phyloP scores from a whole-genome alignment of 2,888 invertebrate genomes.

The Caenorhabditis sp. region DNA sequence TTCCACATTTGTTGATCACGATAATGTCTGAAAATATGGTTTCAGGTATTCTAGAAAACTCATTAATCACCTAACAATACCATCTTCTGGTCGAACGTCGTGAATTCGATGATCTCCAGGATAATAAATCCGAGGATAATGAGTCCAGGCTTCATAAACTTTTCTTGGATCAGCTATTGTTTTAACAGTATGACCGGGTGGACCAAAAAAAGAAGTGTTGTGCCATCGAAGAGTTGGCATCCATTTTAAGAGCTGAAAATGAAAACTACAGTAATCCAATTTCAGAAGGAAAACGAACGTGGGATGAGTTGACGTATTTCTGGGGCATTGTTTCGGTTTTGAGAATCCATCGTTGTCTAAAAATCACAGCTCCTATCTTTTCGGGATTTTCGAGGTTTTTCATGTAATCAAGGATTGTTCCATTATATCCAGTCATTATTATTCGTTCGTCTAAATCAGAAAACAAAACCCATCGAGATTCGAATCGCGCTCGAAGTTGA shows the following conservation, averaged over 20 bases:
- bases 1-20: constrained; percentile 21
- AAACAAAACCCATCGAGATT: constrained; percentile 34
- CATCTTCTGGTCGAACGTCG: constrained; percentile 17
- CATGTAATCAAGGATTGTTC: constrained; percentile 26
- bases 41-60: too few relatives aligned
- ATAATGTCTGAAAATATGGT: constrained; percentile 19
- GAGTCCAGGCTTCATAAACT: constrained; percentile 4
- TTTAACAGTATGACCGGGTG: constrained; percentile 36
- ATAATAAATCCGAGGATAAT: not conserved
- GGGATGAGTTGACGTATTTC: not conserved
- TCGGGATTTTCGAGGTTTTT: constrained; percentile 13
- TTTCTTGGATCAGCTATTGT: constrained; percentile 28
- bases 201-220: constrained; percentile 23
- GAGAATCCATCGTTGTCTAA: not conserved
- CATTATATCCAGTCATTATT: constrained; percentile 34
- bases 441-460: constrained; percentile 34
- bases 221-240: constrained; percentile 34
- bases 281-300: not conserved
- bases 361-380: not conserved
- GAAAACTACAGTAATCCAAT: not conserved
- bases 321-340: not conserved
- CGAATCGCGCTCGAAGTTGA: constrained; percentile 10
- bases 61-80: constrained; percentile 17
- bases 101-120: constrained; percentile 3
- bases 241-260: constrained; percentile 16